These are phyloP conservation scores for Drosophila kikkawai DNA, from an alignment of 1,140 invertebrate species.

Conservation along the genomic window DNA sequence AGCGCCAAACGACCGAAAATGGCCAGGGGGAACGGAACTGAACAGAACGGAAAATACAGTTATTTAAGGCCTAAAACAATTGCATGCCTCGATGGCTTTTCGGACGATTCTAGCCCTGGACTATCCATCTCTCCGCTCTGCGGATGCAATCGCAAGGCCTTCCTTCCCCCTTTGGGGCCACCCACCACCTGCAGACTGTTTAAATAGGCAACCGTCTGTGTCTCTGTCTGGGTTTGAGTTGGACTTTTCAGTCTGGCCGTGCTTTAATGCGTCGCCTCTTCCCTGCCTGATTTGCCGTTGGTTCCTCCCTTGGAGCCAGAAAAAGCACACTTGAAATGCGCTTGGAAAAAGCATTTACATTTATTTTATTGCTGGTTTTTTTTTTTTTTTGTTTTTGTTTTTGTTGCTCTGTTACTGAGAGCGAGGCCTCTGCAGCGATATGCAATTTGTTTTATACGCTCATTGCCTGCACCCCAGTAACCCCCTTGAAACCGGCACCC, in stretches of 20 bases:
- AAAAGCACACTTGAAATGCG: slow-evolving; percentile 70
- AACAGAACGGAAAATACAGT: slow-evolving; percentile 64
- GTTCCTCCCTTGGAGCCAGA: slow-evolving; percentile 4
- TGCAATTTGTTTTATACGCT: slow-evolving; percentile 77
- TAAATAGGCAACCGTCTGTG: slow-evolving; percentile 67
- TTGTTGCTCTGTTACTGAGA: slow-evolving; percentile 33
- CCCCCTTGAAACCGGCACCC: slow-evolving; percentile 17
- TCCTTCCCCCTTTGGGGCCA: slow-evolving; percentile 1
- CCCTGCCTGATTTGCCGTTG: not conserved
- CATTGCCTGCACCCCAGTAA: slow-evolving; percentile 51
- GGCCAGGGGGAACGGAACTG: slow-evolving; percentile 25
- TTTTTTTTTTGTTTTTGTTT: slow-evolving; percentile 29
- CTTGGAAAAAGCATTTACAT: slow-evolving; percentile 69
- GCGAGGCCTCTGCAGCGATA: slow-evolving; percentile 54
- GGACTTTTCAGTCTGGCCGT: slow-evolving; percentile 45
- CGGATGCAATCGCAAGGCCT: slow-evolving; percentile 7
- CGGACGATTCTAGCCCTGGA: slow-evolving; percentile 47
- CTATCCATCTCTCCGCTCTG: slow-evolving; percentile 14
- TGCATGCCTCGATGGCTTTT: slow-evolving; percentile 70
- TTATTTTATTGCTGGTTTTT: slow-evolving; percentile 65
- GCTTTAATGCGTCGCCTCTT: slow-evolving; percentile 56
- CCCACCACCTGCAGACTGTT: slow-evolving; percentile 45
- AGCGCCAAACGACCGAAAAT: slow-evolving; percentile 51
- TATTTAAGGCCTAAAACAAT: slow-evolving; percentile 77
- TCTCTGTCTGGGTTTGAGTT: slow-evolving; percentile 33